Percentiles rank a stretch among this genome's conserved stretches.
phyloP scores from a whole-genome alignment of 2,888 invertebrate species.

The Brenthis ino region DNA sequence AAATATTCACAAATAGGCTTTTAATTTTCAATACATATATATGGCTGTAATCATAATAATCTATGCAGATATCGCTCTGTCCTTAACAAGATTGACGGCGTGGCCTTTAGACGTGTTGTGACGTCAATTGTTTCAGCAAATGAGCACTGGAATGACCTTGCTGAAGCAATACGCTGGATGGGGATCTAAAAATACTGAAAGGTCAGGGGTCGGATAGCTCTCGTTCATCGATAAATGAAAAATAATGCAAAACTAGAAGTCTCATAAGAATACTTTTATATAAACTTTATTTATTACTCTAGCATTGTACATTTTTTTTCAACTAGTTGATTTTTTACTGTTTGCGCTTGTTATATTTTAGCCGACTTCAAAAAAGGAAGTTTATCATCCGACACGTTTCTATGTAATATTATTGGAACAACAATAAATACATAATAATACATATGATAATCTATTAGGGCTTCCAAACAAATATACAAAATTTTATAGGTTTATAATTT shows the following conservation, averaged over 20 bases:
- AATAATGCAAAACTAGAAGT: not conserved
- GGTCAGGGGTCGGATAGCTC: slow-evolving; percentile 65
- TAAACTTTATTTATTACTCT: no score
- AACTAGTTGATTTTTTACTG: no score
- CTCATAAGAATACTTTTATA: no score
- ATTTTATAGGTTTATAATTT: no score
- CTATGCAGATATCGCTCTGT: slow-evolving; percentile 30
- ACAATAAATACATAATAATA: no score
- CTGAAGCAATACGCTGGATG: slow-evolving; percentile 56
- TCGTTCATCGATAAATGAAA: slow-evolving; percentile 24
- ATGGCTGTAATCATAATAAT: slow-evolving; percentile 3
- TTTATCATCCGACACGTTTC: no score
- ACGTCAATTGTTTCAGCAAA: slow-evolving; percentile 80
- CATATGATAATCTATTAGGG: no score
- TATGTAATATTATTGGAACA: no score
- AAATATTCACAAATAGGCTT: not conserved
- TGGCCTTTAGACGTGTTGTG: slow-evolving; percentile 65
- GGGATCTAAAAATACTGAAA: slow-evolving; percentile 71
- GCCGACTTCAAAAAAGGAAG: no score
- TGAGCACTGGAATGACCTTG: slow-evolving; percentile 67
- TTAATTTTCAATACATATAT: not conserved
- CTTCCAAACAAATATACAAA: no score
- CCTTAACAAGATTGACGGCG: slow-evolving; percentile 61
- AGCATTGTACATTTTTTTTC: no score
- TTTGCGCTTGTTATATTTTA: no score